These are phyloP conservation scores for Aporrectodea caliginosa DNA, from an alignment of 1,140 invertebrate genomes.

Conservation along the genomic window DNA sequence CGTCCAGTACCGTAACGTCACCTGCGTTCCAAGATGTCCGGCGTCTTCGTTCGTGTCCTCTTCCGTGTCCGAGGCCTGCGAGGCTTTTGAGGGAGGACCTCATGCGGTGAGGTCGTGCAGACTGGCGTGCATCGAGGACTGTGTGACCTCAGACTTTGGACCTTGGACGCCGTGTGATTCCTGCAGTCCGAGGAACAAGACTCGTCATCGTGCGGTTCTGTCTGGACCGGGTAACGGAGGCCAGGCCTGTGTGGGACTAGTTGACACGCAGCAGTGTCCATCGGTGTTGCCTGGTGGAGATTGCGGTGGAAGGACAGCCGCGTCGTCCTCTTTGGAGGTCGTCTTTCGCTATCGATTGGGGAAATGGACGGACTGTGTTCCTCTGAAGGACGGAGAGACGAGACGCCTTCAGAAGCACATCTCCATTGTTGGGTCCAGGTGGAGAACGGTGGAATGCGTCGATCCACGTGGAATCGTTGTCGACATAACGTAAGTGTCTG, in stretches of 20 bases:
- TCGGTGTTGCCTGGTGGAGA: too few species aligned
- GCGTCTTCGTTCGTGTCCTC: background rate
- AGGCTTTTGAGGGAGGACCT: background rate
- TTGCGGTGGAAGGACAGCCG: too few species aligned
- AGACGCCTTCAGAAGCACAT: background rate
- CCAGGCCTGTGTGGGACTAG: background rate
- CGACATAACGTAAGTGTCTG: background rate
- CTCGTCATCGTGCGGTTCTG: background rate
- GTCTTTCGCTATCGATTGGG: background rate
- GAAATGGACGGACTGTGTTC: background rate
- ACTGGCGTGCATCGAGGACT: constrained; percentile 25
- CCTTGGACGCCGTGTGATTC: constrained; percentile 23
- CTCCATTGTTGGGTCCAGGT: background rate
- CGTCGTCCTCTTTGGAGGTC: background rate
- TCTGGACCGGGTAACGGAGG: background rate
- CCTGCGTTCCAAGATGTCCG: background rate
- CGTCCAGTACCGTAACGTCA: background rate
- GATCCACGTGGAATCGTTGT: background rate
- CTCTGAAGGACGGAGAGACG: background rate
- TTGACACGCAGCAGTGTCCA: background rate
- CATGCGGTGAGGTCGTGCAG: constrained; percentile 9
- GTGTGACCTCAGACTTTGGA: constrained; percentile 20
- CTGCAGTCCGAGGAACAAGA: background rate
- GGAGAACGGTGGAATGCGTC: background rate
- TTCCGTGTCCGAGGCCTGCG: background rate